These are phyloP conservation scores for Troilus luridus DNA, from an alignment of 2,888 invertebrate genomes.

Conservation along the genomic window DNA sequence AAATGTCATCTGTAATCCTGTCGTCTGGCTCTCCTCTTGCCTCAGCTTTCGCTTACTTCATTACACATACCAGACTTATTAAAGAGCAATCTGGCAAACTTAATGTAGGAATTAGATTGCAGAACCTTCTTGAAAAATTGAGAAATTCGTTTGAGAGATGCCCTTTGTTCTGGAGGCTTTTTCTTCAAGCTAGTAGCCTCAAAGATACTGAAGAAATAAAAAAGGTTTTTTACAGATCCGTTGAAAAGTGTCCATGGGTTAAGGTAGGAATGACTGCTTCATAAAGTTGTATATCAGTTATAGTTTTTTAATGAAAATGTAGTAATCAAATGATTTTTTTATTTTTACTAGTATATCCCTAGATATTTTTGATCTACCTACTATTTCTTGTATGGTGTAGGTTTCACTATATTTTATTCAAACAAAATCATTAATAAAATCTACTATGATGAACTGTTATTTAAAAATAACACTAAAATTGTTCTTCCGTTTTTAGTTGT, in stretches of 20 bases:
- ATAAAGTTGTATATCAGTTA: not conserved
- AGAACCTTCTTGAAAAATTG: conserved; percentile 47
- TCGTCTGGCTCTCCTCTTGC: conserved; percentile 58
- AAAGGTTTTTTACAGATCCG: conserved; percentile 72
- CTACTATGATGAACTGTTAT: no score
- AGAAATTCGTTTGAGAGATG: conserved; percentile 63
- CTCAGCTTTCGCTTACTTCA: conserved; percentile 48
- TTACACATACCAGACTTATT: conserved; percentile 17
- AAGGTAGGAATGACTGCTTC: conserved; percentile 70
- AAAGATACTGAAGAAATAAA: conserved; percentile 69
- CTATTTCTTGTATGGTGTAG: no score
- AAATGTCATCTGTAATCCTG: conserved; percentile 60
- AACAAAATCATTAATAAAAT: no score
- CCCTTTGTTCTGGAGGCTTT: conserved; percentile 73
- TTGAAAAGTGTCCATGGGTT: conserved; percentile 78
- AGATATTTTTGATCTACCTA: not conserved
- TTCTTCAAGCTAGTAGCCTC: conserved; percentile 72
- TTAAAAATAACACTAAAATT: no score
- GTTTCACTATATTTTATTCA: no score
- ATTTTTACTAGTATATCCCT: not conserved
- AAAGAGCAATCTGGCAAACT: conserved; percentile 2
- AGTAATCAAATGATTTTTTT: not conserved
- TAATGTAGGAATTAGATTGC: conserved; percentile 16
- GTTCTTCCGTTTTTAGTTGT: no score
- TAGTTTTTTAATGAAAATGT: not conserved